Percentiles rank a stretch among this genome's conserved stretches.
These are phyloP conservation scores for Germaria angustata DNA, from an alignment of 2,888 invertebrate species.

Conservation along the genomic window DNA sequence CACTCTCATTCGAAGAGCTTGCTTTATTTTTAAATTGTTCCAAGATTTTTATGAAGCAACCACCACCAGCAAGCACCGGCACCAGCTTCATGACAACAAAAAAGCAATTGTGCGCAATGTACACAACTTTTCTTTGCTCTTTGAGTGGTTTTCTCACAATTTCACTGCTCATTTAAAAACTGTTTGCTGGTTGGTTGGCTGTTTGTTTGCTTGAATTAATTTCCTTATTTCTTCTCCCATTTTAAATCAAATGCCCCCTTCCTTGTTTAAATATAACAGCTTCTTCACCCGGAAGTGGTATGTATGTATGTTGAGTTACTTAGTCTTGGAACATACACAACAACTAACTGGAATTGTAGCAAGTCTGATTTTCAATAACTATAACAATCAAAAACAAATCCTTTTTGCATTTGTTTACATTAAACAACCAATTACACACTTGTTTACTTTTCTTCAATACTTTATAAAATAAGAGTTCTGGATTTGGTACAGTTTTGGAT, in stretches of 20 bases:
- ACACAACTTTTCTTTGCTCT: slow-evolving; percentile 42
- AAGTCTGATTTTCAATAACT: slow-evolving; percentile 14
- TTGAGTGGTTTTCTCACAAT: slow-evolving; percentile 37
- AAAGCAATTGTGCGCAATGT: slow-evolving; percentile 52
- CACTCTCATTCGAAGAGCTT: slow-evolving; percentile 33
- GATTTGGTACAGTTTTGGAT: slow-evolving; percentile 40
- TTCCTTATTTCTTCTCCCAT: not conserved
- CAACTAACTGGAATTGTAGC: not conserved
- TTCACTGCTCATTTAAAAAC: not conserved
- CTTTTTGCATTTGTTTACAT: slow-evolving; percentile 31
- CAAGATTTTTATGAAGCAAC: slow-evolving; percentile 31
- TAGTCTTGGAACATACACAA: slow-evolving; percentile 2
- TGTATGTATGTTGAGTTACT: slow-evolving; percentile 20
- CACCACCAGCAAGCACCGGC: slow-evolving; percentile 24
- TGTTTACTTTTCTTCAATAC: slow-evolving; percentile 7
- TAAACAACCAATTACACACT: not conserved
- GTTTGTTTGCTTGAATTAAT: not conserved
- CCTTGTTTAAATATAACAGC: not conserved
- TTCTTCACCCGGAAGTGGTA: slow-evolving; percentile 23
- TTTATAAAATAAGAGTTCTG: not conserved
- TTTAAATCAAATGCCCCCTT: slow-evolving; percentile 40
- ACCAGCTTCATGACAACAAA: not conserved
- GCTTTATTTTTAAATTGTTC: slow-evolving; percentile 56
- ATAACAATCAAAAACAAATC: not conserved
- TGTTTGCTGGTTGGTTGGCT: slow-evolving; percentile 49